Conservation (phyloP, 2,797 vertebrate genomes). For the Enteromius unitaeniatus region DNA sequence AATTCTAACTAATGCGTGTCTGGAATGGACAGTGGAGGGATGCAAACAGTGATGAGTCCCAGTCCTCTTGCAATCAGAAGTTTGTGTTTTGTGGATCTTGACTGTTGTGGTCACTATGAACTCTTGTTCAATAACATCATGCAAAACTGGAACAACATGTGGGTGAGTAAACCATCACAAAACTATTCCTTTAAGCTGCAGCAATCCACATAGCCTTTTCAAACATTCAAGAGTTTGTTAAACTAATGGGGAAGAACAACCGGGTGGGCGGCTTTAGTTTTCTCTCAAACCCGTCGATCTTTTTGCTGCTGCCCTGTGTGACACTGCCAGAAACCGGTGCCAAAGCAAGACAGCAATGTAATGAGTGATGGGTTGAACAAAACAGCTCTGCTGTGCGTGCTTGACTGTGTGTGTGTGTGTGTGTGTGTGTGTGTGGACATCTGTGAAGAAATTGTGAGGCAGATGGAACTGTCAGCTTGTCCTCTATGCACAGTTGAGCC, state of each 20-base stretch:
- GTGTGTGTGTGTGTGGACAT: constrained; percentile 37
- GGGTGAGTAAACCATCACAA: neutral
- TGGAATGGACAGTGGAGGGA: neutral
- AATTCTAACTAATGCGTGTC: neutral
- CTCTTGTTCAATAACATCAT: neutral
- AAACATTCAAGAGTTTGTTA: constrained; percentile 39
- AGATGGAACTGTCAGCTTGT: constrained; percentile 66
- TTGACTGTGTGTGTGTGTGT: constrained; percentile 37
- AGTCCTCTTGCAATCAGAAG: neutral
- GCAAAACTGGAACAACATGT: neutral
- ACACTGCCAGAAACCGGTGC: constrained; percentile 43
- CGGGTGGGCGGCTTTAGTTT: constrained; percentile 17
- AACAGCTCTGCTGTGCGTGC: constrained; percentile 36
- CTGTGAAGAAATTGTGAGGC: constrained; percentile 56
- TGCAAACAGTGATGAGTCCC: neutral
- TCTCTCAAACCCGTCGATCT: constrained; percentile 40
- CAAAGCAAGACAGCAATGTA: constrained; percentile 47
- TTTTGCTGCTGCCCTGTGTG: constrained; percentile 21
- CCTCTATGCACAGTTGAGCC: constrained; percentile 64
- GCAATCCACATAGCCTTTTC: constrained; percentile 32
- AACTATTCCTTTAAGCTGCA: constrained; percentile 25
- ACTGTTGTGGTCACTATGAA: neutral
- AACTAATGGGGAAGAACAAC: constrained; percentile 23
- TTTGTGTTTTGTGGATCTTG: constrained; percentile 3
- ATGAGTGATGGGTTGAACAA: constrained; percentile 56